Percentiles rank a stretch among this genome's conserved stretches.
These are phyloP conservation scores for Cheilosia scutellata DNA, from an alignment of 2,888 invertebrate species.

Conservation along the genomic window DNA sequence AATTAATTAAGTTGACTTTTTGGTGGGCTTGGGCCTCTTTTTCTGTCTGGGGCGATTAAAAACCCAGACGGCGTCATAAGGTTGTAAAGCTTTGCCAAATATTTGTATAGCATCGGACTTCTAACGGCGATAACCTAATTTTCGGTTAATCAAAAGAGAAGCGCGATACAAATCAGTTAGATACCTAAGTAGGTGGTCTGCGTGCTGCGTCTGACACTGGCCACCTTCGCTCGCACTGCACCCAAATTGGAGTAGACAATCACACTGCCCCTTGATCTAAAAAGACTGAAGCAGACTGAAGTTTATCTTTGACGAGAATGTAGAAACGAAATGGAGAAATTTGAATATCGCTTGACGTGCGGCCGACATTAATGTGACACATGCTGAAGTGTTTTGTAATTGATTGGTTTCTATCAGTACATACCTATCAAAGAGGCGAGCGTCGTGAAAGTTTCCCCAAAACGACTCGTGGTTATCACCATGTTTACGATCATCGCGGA, in stretches of 20 bases:
- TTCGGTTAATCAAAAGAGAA: constrained; percentile 45
- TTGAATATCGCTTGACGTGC: constrained; percentile 68
- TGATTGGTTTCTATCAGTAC: constrained; percentile 38
- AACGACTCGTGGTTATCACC: constrained; percentile 2
- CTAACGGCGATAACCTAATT: constrained; percentile 67
- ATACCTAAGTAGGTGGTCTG: constrained; percentile 65
- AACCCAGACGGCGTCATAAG: constrained; percentile 1
- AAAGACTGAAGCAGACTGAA: neutral
- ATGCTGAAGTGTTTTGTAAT: constrained; percentile 58
- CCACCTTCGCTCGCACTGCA: constrained; percentile 17
- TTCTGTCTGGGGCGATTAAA: neutral
- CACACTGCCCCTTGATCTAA: constrained; percentile 55
- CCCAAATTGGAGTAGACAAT: constrained; percentile 56
- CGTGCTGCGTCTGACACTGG: neutral
- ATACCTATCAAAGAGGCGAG: neutral
- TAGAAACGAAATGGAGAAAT: constrained; percentile 36
- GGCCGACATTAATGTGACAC: constrained; percentile 70
- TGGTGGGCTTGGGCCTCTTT: neutral
- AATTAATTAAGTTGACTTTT: constrained; percentile 72
- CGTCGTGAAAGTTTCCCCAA: constrained; percentile 16
- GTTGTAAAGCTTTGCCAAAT: constrained; percentile 28
- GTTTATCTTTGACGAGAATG: constrained; percentile 56
- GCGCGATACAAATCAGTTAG: constrained; percentile 54
- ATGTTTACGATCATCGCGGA: constrained; percentile 37
- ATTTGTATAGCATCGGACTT: constrained; percentile 47